Evolutionary conservation across 1,140 invertebrate species (phyloP).

Genomic region (Pseudomyrmex pallidus): DNA sequence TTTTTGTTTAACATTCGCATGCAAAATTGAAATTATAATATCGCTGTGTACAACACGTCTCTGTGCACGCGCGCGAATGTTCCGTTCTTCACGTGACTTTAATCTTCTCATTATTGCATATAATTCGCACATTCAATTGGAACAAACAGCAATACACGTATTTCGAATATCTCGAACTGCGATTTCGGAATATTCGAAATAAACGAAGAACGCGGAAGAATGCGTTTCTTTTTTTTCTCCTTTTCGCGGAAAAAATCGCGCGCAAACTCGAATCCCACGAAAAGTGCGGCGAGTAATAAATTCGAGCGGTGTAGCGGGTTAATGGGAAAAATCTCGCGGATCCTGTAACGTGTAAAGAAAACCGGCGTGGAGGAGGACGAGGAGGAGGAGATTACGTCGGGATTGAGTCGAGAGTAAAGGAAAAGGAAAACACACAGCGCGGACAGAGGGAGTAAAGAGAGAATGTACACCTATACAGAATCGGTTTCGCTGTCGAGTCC

Average conservation of each 20-base stretch:
- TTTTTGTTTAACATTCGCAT: not conserved
- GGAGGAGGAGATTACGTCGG: conserved; percentile 23
- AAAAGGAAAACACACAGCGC: conserved; percentile 27
- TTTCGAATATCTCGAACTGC: too few species aligned
- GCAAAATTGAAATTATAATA: conserved; percentile 16
- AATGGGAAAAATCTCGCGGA: conserved; percentile 55
- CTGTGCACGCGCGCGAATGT: not conserved
- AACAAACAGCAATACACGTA: too few species aligned
- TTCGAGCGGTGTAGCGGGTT: conserved; percentile 30
- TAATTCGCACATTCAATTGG: not conserved
- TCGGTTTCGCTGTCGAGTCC: conserved; percentile 61
- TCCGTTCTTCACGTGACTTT: not conserved
- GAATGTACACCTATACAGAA: conserved; percentile 27
- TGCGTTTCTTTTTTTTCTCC: not conserved
- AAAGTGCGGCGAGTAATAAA: conserved; percentile 8
- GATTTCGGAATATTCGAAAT: too few species aligned
- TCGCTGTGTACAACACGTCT: not conserved
- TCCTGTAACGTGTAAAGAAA: conserved; percentile 46
- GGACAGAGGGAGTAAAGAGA: not conserved
- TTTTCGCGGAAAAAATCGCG: too few species aligned
- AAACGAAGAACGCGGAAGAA: too few species aligned
- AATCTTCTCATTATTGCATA: not conserved
- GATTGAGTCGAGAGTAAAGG: conserved; percentile 22
- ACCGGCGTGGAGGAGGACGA: not conserved
- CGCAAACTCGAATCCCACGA: not conserved